Base-by-base conservation (phyloP, 2,888 invertebrate species). In the Pogonocherus hispidulus region DNA sequence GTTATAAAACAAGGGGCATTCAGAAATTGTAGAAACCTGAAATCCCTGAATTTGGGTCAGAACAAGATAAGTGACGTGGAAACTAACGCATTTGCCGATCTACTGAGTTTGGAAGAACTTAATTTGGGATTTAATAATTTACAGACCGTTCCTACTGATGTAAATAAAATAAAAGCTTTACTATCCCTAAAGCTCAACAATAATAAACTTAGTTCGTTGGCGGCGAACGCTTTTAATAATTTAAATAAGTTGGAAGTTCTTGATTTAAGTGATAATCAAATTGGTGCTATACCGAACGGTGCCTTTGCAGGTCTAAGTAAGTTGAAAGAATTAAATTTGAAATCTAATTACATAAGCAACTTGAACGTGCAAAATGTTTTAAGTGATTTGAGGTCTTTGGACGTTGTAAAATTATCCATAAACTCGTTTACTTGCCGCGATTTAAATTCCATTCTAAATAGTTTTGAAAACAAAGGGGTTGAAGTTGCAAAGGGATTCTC, bases 41-140 rank as follows among this genome's bases (percentile, higher is more conserved):
- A 67, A 56, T 52, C 16, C 1, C 23, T 73, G 1, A 60, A 71
- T 55, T 62, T 73, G 11, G 71, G 69, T 9, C 47, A 57, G 35
- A 71, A 73, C 41, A 63, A 69, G 56, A 69, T 73, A n/a, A 47
- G 52, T 14, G 32, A 37, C 3, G 57, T 73, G 23, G 52, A 55
- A 14, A 32, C 32, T 4, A 37, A 65, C 6, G 66, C 70, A 8
- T 73, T 73, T 47, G 35, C 47, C 18, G 72, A 70, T 41, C 51
- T 70, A 32, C 6, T 22, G 8, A 68, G 56, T 22, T 47, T 73
- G 14, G 55, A 59, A 51, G 69, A 66, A 49, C 64, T 73, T 41
- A 69, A 70, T 55, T 63, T 73, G 14, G 62, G 72, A 47, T 73
- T 73, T 52, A 73, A 73, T 49, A 54, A 52, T 23, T 69, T 73